Base-by-base conservation (phyloP, 2,797 vertebrate genomes). In the Pangasius krempfi region DNA sequence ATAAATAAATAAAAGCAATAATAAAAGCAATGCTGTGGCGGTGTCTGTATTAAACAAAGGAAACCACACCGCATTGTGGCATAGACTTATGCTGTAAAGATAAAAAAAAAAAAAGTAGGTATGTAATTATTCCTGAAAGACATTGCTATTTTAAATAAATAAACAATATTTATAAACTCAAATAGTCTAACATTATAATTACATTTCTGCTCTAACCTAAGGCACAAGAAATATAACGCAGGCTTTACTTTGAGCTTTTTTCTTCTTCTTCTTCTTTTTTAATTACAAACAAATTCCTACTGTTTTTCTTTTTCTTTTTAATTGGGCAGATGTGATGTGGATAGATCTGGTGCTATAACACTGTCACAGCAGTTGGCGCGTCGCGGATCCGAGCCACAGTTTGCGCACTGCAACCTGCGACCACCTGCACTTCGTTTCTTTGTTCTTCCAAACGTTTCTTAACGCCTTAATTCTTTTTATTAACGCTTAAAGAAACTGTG, bases 21-120 rank as follows among this genome's bases (percentile, higher is more conserved):
- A 78, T 27, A 27, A 44, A 86, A 30, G n/a, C 10, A 81, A 62
- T 68, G 44, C 47, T 33, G n/a, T 84, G 64, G 47, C 18, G 9
- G 60, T 33, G 44, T 66, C 62, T 87, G 14, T 68, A 56, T 78
- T 87, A 78, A 54, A 87, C 50, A 83, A 86, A 75, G 22, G 30
- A 70, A 20, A 30, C 20, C 0, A 12, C 12, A 58, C 7, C 30
- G 12, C 70, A 0, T n/a, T 79, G 10, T 33, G 6, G 40, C 9
- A 27, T 54, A 9, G 4, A n/a, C 33, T 1, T n/a, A 40, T 14
- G 2, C 0, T 68, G 12, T 12, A 58, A 81, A 47, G 30, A 81
- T 20, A 12, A 68, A n/a, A 37, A 68, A n/a, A n/a, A 2, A 75
- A 73, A 27, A 4, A 8, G 12, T 58, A 12, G 4, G 9, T 13